Conservation (phyloP, 2,113 vertebrate genomes). For the Synchiropus splendidus region DNA sequence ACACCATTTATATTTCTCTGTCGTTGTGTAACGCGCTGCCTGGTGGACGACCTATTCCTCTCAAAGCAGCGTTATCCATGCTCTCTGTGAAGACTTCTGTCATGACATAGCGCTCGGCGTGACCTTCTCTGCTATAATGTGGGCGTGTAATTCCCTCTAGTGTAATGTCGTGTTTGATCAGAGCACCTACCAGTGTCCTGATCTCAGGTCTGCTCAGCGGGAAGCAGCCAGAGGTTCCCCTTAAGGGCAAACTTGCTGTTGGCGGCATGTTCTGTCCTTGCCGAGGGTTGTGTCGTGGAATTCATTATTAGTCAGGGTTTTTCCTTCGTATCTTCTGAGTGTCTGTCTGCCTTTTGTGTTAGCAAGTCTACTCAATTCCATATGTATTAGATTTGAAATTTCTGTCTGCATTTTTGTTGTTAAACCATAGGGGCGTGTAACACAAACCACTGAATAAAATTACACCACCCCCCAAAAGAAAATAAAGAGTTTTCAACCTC, state of each 20-base stretch:
- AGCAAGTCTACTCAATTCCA: too few relatives aligned
- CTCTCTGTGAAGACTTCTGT: conserved; percentile 47
- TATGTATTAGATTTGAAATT: too few relatives aligned
- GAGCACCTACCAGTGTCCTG: conserved; percentile 67
- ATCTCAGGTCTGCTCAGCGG: conserved; percentile 61
- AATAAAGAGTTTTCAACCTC: too few relatives aligned
- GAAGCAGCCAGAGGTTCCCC: conserved; percentile 59
- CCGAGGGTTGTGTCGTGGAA: conserved; percentile 6
- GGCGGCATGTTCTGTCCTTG: conserved; percentile 54
- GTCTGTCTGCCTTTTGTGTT: too few relatives aligned
- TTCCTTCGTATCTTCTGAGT: too few relatives aligned
- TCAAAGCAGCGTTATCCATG: conserved; percentile 45
- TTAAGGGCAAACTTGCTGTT: conserved; percentile 62
- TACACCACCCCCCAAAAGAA: too few relatives aligned
- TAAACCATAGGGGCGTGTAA: too few relatives aligned
- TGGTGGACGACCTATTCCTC: background rate
- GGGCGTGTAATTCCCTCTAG: conserved; percentile 65
- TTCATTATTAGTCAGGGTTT: too few relatives aligned
- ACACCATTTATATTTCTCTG: too few relatives aligned
- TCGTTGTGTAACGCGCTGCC: too few relatives aligned
- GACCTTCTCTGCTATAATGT: conserved; percentile 71
- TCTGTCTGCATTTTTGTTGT: too few relatives aligned
- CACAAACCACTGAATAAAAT: too few relatives aligned
- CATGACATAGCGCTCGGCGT: conserved; percentile 52
- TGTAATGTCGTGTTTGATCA: conserved; percentile 73